Evolutionary conservation across 2,888 invertebrate species (phyloP), one percentile per base, ranked within the genome.

Genomic region (Anorthoa munda): DNA sequence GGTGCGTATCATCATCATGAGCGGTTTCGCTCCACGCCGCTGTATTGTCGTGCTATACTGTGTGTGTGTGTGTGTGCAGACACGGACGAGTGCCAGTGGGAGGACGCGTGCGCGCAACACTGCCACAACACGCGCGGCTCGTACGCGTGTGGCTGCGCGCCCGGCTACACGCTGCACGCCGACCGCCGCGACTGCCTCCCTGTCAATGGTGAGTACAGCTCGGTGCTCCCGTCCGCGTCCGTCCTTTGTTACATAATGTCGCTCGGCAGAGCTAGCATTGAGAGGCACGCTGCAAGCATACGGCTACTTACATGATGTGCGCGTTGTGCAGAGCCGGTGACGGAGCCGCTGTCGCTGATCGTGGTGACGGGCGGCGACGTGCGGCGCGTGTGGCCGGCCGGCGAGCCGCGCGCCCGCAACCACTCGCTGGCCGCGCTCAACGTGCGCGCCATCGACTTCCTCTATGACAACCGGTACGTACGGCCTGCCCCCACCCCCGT

Each of bases 81-180:
- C 94, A 97, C 97, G 81, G 97, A 98, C 94, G 98, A 98, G 94
- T 99, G 99, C 94, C 92, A 94, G 83, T 94, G 97, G 83, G 97
- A 97, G 81, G 97, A 97, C 59, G 93, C 97, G 66, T 98, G 98
- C 94, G 97, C 98, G 90, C 98, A 98, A 94, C 90, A 95, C 55
- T 98, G 98, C 93, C 95, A 87, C 87, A 98, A 98, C 94, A 97
- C 97, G 21, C 93, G 94, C 45, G 97, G 97, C 78, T 97, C 97
- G 51, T 98, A 96, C 94, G 91, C 95, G 60, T 99, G 99, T 94
- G 93, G 96, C 17, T 99, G 99, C 96, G 97, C 97, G 4, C 89
- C 95, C 21, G 98, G 98, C 3, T 98, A 98, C 93, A 23, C 50
- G 74, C 91, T 94, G 85, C 92, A 91, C 71, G 92, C 95, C 69